phyloP scores from a whole-genome alignment of 1,140 invertebrate genomes.

The Helicorthomorpha holstii region DNA sequence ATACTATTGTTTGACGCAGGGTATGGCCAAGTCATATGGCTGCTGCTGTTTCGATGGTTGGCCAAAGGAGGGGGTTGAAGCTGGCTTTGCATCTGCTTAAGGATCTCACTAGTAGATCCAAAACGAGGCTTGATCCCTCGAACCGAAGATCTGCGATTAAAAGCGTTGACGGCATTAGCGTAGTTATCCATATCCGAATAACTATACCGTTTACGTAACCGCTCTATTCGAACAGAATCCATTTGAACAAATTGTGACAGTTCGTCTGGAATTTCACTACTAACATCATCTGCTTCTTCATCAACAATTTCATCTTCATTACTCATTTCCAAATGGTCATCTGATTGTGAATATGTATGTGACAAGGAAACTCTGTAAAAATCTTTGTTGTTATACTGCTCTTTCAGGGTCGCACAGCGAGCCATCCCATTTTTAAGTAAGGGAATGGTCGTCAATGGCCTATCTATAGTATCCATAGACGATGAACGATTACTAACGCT shows the following conservation, averaged over 20 bases:
- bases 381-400: too few species aligned
- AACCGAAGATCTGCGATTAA: slow-evolving; percentile 68
- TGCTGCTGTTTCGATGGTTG: background rate
- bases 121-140: slow-evolving; percentile 52
- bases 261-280: too few species aligned
- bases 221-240: slow-evolving; percentile 56
- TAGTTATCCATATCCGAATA: slow-evolving; percentile 34
- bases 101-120: slow-evolving; percentile 57
- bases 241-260: slow-evolving; percentile 66
- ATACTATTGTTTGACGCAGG: slow-evolving; percentile 26
- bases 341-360: too few species aligned
- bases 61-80: slow-evolving; percentile 35
- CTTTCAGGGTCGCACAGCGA: too few species aligned
- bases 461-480: too few species aligned
- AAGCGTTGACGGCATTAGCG: slow-evolving; percentile 64
- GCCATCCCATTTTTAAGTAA: too few species aligned
- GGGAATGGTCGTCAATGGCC: too few species aligned
- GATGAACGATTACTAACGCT: too few species aligned
- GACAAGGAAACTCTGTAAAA: too few species aligned
- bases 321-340: too few species aligned
- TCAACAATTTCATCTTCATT: too few species aligned
- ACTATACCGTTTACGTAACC: slow-evolving; percentile 53
- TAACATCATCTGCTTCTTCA: too few species aligned
- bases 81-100: slow-evolving; percentile 59
- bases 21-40: slow-evolving; percentile 11